These are phyloP conservation scores for Dromius quadrimaculatus DNA, from an alignment of 2,888 invertebrate species.

Conservation along the genomic window DNA sequence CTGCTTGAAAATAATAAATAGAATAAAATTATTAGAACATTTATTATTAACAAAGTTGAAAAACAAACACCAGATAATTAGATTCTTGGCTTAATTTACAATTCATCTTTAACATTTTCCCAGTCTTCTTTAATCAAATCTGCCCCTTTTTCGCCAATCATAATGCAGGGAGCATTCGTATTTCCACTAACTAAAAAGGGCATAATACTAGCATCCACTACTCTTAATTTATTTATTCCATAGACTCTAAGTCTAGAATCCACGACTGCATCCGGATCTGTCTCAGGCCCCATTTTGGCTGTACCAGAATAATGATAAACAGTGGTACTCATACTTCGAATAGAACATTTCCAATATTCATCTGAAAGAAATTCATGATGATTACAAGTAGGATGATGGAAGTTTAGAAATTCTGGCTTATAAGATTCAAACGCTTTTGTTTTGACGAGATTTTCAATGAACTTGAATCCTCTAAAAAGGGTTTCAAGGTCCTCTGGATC, in stretches of 20 bases:
- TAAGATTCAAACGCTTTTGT: conserved; percentile 65
- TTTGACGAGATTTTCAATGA: conserved; percentile 63
- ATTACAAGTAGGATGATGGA: conserved; percentile 63
- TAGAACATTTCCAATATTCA: conserved; percentile 70
- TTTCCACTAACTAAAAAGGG: too few relatives aligned
- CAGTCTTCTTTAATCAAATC: too few relatives aligned
- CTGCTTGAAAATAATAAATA: too few relatives aligned
- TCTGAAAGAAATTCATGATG: conserved; percentile 62
- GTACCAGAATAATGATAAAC: conserved; percentile 57
- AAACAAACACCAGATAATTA: too few relatives aligned
- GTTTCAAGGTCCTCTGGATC: conserved; percentile 70
- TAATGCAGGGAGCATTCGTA: too few relatives aligned
- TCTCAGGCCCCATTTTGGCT: conserved; percentile 79
- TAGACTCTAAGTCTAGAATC: conserved; percentile 76
- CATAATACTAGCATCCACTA: conserved; percentile 88
- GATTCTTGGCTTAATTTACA: too few relatives aligned
- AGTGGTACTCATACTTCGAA: conserved; percentile 54
- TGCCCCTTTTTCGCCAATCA: too few relatives aligned
- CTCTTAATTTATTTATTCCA: conserved; percentile 76
- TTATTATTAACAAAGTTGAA: too few relatives aligned
- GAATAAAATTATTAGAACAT: too few relatives aligned
- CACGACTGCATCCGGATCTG: conserved; percentile 75
- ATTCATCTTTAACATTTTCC: conserved; percentile 59
- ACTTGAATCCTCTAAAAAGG: conserved; percentile 68
- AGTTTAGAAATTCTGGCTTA: conserved; percentile 61